Base-by-base conservation (phyloP, 2,113 vertebrate genomes). In the Chamaea fasciata region DNA sequence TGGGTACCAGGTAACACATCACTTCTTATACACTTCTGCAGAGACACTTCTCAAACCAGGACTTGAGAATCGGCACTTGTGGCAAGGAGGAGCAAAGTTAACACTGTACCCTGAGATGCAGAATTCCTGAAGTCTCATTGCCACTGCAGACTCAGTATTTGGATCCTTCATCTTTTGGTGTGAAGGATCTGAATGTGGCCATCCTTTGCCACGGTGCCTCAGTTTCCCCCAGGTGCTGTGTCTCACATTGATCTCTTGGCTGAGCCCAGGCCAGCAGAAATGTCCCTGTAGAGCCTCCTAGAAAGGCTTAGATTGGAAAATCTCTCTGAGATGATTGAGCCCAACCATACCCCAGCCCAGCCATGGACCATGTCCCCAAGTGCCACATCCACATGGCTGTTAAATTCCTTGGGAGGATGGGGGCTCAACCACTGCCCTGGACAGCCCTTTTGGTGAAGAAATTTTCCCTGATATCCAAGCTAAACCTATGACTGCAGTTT, bases 31-130 rank as follows among this genome's bases (percentile, higher is more conserved):
- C 47, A 93, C 30, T 86, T 90, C 82, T 83, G 47, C 83, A 87
- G 92, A 87, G 90, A 68, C 41, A n/a, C n/a, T n/a, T n/a, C n/a
- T n/a, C n/a, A 87, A 93, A 89, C 39, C 46, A 35, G 22, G 55
- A 24, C 81, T 27, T 91, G 76, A 92, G 91, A 46, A 19, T 57
- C 21, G 31, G 49, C 42, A 26, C 22, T 18, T 24, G 47, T 21
- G n/a, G 71, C 92, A 95, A 94, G 35, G 23, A 96, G 49, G 68
- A 62, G 30, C 7, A 84, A 65, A 71, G 41, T 42, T 31, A 75
- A 47, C 6, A 3, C 4, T n/a, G 7, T 15, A 28, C 16, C 0
- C 1, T 22, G 35, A 83, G 44, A 52, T 10, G 9, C 5, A 47
- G 30, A 78, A 60, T 59, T 87, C 39, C 33, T 39, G 18, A 59